A percentile compares a stretch with the other conserved stretches of the same genome.
These are phyloP conservation scores for Acleris sparsana DNA, from an alignment of 2,888 invertebrate species.

Conservation along the genomic window DNA sequence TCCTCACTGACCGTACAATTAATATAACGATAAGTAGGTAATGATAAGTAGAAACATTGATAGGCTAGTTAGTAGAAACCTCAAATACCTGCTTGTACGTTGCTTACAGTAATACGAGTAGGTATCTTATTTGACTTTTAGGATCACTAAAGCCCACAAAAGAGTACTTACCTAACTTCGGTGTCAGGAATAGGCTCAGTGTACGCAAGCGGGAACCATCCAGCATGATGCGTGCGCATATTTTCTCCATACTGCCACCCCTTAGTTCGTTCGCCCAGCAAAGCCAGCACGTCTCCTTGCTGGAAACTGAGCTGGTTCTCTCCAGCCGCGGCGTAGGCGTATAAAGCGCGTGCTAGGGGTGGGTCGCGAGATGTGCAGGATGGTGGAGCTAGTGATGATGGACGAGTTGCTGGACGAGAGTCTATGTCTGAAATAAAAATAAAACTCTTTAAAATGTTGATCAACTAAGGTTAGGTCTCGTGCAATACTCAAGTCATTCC, in stretches of 20 bases:
- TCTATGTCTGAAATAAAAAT: constrained; percentile 56
- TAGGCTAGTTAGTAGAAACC: no score
- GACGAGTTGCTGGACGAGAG: constrained; percentile 77
- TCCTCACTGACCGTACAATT: no score
- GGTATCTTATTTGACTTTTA: no score
- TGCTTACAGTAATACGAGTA: no score
- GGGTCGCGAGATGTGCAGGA: constrained; percentile 85
- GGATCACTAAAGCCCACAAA: no score
- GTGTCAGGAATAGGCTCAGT: constrained; percentile 91
- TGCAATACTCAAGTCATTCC: neutral
- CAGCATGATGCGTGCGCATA: constrained; percentile 93
- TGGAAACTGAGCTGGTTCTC: constrained; percentile 96
- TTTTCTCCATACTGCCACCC: constrained; percentile 99
- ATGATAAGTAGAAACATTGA: no score
- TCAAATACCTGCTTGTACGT: no score
- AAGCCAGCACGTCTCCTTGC: constrained; percentile 93
- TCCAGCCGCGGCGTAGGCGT: constrained; percentile 93
- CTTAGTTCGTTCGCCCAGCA: constrained; percentile 95
- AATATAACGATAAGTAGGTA: no score
- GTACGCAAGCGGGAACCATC: constrained; percentile 98
- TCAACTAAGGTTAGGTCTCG: neutral
- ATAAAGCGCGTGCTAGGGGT: constrained; percentile 92
- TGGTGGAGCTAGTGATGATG: constrained; percentile 86
- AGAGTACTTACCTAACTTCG: constrained; percentile 78
- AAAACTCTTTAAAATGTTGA: neutral